phyloP scores from a whole-genome alignment of 2,888 invertebrate genomes.

The Allolobophora icterica region DNA sequence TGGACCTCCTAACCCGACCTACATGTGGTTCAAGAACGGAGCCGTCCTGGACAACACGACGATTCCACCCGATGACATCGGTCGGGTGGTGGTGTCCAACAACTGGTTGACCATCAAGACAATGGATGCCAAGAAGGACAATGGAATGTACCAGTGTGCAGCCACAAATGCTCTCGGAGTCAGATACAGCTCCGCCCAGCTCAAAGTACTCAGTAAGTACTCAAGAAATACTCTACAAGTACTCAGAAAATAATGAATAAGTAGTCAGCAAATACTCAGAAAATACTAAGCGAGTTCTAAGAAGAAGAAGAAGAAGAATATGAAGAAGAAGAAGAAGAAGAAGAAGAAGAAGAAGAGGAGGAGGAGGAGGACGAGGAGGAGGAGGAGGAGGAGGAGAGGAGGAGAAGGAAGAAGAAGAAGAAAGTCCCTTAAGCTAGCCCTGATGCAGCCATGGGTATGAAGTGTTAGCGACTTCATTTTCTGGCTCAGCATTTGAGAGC shows the following conservation, averaged over 20 bases:
- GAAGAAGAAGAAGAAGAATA: too few relatives aligned
- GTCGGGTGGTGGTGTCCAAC: constrained; percentile 37
- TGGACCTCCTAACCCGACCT: constrained; percentile 38
- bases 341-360: too few relatives aligned
- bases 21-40: constrained; percentile 46
- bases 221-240: background rate
- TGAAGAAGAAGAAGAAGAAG: too few relatives aligned
- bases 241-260: background rate
- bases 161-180: constrained; percentile 86
- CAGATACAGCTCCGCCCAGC: constrained; percentile 84
- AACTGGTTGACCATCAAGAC: constrained; percentile 52
- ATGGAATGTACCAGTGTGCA: constrained; percentile 93
- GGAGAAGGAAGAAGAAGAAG: too few relatives aligned
- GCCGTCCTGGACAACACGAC: constrained; percentile 35
- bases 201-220: constrained; percentile 80
- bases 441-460: too few relatives aligned
- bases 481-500: too few relatives aligned
- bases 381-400: too few relatives aligned
- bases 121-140: constrained; percentile 70
- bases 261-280: background rate
- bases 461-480: too few relatives aligned
- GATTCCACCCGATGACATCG: constrained; percentile 38
- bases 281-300: background rate
- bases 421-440: too few relatives aligned
- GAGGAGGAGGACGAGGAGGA: too few relatives aligned